phyloP scores from a whole-genome alignment of 1,140 invertebrate genomes.

The Microvelia longipes region DNA sequence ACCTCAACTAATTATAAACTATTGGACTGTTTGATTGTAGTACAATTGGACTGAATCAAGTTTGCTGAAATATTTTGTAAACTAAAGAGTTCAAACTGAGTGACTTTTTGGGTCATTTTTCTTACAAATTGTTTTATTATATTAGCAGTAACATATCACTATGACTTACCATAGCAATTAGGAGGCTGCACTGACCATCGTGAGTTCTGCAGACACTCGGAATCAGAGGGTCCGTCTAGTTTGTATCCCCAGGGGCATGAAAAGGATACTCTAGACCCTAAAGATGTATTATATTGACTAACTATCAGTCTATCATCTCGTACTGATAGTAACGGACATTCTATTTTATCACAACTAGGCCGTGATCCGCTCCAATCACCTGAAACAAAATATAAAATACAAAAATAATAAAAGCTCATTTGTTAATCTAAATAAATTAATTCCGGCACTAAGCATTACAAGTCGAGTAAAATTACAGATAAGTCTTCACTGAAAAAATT shows the following conservation, averaged over 20 bases:
- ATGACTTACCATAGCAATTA: slow-evolving; percentile 48
- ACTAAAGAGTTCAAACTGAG: too few species aligned
- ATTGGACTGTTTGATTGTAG: too few species aligned
- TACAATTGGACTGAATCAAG: too few species aligned
- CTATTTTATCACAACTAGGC: slow-evolving; percentile 51
- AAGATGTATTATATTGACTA: slow-evolving; percentile 42
- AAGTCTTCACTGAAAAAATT: too few species aligned
- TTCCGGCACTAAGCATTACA: too few species aligned
- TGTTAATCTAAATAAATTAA: too few species aligned
- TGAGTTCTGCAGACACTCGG: slow-evolving; percentile 58
- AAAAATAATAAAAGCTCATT: not conserved
- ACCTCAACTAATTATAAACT: too few species aligned
- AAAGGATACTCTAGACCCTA: slow-evolving; percentile 51
- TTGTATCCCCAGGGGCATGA: slow-evolving; percentile 65
- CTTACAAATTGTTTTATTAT: too few species aligned
- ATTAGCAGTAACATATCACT: too few species aligned
- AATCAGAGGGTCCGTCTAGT: slow-evolving; percentile 48
- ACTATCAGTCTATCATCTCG: slow-evolving; percentile 38
- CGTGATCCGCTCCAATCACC: slow-evolving; percentile 55
- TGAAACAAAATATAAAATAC: slow-evolving; percentile 24
- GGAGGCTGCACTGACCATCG: slow-evolving; percentile 60
- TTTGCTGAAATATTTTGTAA: too few species aligned
- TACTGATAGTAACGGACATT: slow-evolving; percentile 45
- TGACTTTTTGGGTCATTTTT: too few species aligned
- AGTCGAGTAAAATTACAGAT: too few species aligned